These are phyloP conservation scores for Agriopis leucophaearia DNA, from an alignment of 2,888 invertebrate species.

Conservation along the genomic window DNA sequence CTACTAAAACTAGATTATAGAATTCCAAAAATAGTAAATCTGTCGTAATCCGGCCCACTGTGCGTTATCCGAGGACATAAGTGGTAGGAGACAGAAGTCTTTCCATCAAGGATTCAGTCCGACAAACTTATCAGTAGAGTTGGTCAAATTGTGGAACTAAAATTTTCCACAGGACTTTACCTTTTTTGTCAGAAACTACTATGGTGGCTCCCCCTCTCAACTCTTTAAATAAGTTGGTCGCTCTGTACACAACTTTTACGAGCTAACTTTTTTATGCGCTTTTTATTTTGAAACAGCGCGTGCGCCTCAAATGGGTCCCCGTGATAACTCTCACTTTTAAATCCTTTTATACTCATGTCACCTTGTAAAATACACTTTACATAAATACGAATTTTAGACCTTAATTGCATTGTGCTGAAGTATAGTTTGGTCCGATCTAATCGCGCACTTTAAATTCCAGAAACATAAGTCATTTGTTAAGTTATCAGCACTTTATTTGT, in stretches of 20 bases:
- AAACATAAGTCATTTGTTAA: conserved; percentile 84
- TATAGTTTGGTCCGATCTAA: conserved; percentile 40
- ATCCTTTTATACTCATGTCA: conserved; percentile 80
- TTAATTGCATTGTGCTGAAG: conserved; percentile 47
- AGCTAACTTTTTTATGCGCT: conserved; percentile 52
- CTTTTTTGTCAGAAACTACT: not conserved
- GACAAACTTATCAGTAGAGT: not conserved
- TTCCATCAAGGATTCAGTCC: conserved; percentile 56
- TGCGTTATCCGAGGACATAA: conserved; percentile 58
- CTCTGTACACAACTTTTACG: conserved; percentile 66
- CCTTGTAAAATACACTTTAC: conserved; percentile 57
- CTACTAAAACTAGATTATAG: conserved; percentile 46
- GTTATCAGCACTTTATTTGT: conserved; percentile 86
- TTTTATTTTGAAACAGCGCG: conserved; percentile 78
- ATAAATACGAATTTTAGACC: conserved; percentile 49
- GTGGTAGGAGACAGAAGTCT: conserved; percentile 72
- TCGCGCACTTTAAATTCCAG: conserved; percentile 76
- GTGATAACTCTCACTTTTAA: conserved; percentile 86
- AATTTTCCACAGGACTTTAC: not conserved
- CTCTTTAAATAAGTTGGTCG: not conserved
- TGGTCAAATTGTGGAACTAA: not conserved
- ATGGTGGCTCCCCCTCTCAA: not conserved
- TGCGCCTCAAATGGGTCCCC: conserved; percentile 82
- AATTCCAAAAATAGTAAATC: conserved; percentile 47
- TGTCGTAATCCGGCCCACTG: conserved; percentile 41